Conservation (phyloP, 2,113 vertebrate species). For the Abramis brama region DNA sequence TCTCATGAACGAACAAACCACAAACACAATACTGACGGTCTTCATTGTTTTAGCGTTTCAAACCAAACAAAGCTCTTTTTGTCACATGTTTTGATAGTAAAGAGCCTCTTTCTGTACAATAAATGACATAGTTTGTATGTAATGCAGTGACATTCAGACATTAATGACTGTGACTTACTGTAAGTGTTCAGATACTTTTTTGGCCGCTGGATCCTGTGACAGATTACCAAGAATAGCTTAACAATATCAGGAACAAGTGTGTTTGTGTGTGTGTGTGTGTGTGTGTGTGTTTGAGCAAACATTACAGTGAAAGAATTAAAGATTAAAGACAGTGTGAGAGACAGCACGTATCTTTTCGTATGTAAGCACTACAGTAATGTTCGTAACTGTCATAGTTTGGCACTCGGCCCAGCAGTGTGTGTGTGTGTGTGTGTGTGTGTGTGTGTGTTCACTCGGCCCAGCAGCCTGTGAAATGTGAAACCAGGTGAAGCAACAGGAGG, state of each 20-base stretch:
- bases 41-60: not conserved
- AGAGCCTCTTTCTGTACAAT: not conserved
- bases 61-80: not conserved
- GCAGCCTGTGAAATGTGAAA: conserved; percentile 43
- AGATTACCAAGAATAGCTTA: not conserved
- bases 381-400: conserved; percentile 42
- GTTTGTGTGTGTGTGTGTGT: not conserved
- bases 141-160: not conserved
- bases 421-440: too few relatives aligned
- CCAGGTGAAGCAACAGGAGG: conserved; percentile 52
- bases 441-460: not conserved
- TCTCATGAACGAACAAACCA: not conserved
- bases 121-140: not conserved
- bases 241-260: not conserved
- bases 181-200: not conserved
- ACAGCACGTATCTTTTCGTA: not conserved
- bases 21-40: not conserved
- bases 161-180: not conserved
- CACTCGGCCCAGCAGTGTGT: conserved; percentile 3
- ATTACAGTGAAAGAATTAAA: not conserved
- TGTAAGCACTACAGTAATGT: conserved; percentile 31
- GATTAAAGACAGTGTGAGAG: not conserved
- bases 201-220: not conserved
- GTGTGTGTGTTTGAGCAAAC: not conserved
- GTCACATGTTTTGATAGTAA: not conserved